These are phyloP conservation scores for Catharus minimus DNA, from an alignment of 2,113 vertebrate species.

Conservation along the genomic window DNA sequence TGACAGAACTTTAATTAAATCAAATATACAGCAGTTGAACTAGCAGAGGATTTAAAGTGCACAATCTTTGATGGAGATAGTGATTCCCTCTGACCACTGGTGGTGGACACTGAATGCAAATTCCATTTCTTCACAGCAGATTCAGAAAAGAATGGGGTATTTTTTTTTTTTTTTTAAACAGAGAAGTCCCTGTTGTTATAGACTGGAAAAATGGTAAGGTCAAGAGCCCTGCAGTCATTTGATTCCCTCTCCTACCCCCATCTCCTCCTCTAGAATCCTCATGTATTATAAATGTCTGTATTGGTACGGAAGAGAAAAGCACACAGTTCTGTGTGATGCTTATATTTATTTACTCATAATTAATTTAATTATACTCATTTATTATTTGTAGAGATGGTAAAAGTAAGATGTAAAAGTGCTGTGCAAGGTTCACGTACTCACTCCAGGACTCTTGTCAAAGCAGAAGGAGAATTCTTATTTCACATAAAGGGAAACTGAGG, in stretches of 20 bases:
- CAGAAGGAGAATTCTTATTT: not conserved
- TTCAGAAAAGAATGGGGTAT: not conserved
- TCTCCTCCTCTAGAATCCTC: not conserved
- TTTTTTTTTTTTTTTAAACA: not conserved
- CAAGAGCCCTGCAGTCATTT: not conserved
- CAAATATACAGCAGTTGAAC: conserved; percentile 41
- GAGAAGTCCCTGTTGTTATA: not conserved
- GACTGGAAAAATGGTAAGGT: not conserved
- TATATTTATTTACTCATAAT: not conserved
- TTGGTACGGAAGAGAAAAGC: not conserved
- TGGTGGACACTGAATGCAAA: conserved; percentile 41
- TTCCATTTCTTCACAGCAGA: not conserved
- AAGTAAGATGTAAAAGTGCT: not conserved
- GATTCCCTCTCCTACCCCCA: not conserved
- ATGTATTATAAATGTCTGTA: not conserved
- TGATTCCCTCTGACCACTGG: conserved; percentile 52
- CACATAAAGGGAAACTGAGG: not conserved
- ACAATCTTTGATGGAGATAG: conserved; percentile 17
- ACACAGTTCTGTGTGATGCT: not conserved
- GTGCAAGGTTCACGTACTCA: not conserved
- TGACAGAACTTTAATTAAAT: conserved; percentile 70
- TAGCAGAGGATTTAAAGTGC: conserved; percentile 65
- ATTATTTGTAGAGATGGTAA: not conserved
- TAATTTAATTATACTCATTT: not conserved
- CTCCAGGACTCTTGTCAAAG: not conserved